Conservation (phyloP, 1,140 invertebrate species). For the Dendrolimus punctatus region DNA sequence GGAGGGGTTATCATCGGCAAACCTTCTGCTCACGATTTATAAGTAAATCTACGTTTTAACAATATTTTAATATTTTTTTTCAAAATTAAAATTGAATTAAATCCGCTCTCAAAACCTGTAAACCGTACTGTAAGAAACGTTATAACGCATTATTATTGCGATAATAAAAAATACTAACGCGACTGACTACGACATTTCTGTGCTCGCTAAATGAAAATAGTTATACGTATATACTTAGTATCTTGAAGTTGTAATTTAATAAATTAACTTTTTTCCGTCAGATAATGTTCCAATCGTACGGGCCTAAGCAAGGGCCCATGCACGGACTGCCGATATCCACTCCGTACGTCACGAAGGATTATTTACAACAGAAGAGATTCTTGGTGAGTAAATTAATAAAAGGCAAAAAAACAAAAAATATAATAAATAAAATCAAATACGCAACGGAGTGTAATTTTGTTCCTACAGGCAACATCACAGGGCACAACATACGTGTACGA, state of each 20-base stretch:
- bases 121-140: too few species aligned
- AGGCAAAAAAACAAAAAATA: background rate
- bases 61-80: too few species aligned
- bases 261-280: constrained; percentile 40
- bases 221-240: too few species aligned
- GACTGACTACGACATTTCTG: too few species aligned
- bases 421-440: background rate
- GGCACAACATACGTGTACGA: constrained; percentile 99
- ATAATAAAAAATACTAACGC: too few species aligned
- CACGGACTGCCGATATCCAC: constrained; percentile 95
- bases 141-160: too few species aligned
- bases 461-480: constrained; percentile 88
- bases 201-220: too few species aligned
- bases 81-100: too few species aligned
- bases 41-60: too few species aligned
- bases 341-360: constrained; percentile 98
- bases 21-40: too few species aligned
- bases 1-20: too few species aligned
- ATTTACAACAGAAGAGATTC: constrained; percentile 97
- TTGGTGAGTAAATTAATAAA: constrained; percentile 36
- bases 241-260: background rate
- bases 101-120: too few species aligned
- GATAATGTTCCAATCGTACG: constrained; percentile 91
- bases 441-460: background rate
- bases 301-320: constrained; percentile 88